A percentile compares a stretch with the other conserved stretches of the same genome.
These are phyloP conservation scores for Chaenogobius annularis DNA, from an alignment of 2,113 vertebrate species.

Conservation along the genomic window DNA sequence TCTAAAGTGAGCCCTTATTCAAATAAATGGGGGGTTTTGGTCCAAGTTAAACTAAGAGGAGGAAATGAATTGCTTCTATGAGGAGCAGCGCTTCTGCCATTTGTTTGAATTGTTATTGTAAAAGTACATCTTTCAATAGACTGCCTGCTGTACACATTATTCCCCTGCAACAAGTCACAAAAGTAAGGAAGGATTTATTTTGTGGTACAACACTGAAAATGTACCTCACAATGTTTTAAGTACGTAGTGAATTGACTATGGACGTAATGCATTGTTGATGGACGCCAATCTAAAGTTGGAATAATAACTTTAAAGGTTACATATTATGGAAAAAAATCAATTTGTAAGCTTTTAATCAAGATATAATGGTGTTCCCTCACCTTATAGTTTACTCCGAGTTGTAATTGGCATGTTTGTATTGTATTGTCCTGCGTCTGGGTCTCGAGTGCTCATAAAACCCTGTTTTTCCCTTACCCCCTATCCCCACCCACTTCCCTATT, in stretches of 20 bases:
- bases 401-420: too few species aligned
- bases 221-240: not conserved
- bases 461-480: too few species aligned
- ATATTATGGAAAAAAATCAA: too few species aligned
- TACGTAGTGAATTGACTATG: not conserved
- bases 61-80: constrained; percentile 29
- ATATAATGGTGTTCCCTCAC: too few species aligned
- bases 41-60: constrained; percentile 3
- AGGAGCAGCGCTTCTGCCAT: constrained; percentile 12
- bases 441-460: too few species aligned
- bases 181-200: not conserved
- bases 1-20: constrained; percentile 20
- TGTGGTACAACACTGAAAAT: not conserved
- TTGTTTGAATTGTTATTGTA: constrained; percentile 14
- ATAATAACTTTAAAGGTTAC: too few species aligned
- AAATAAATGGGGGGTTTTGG: constrained; percentile 20
- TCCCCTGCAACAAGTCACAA: not conserved
- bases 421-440: too few species aligned
- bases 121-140: not conserved
- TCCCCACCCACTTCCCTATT: too few species aligned
- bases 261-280: too few species aligned
- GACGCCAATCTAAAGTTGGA: too few species aligned
- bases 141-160: constrained; percentile 2
- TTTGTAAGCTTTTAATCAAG: too few species aligned
- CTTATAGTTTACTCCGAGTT: too few species aligned